phyloP scores from a whole-genome alignment of 2,797 vertebrate species.

The Carapus acus region DNA sequence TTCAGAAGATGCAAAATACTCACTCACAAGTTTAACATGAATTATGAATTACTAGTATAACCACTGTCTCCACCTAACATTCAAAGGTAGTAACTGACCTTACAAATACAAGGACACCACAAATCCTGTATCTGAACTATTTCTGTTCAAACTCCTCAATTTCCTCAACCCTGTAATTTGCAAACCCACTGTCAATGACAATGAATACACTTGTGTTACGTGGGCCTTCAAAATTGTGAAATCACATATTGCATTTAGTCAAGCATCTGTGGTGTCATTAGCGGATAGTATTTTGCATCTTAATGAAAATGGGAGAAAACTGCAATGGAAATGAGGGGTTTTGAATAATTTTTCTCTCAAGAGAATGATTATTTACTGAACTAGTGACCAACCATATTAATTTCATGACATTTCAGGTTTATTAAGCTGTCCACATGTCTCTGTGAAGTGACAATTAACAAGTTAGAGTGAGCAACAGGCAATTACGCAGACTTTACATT shows the following conservation, averaged over 20 bases:
- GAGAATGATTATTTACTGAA: background rate
- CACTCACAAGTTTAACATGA: too few species aligned
- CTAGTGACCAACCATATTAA: slow-evolving; percentile 18
- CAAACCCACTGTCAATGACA: too few species aligned
- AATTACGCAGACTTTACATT: slow-evolving; percentile 43
- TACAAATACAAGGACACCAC: too few species aligned
- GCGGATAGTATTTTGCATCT: background rate
- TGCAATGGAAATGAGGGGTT: background rate
- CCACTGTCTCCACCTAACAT: too few species aligned
- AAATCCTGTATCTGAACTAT: too few species aligned
- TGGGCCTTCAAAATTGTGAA: background rate
- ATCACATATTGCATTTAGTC: background rate
- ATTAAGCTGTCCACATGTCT: slow-evolving; percentile 19
- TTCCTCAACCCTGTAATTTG: too few species aligned
- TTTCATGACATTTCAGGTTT: slow-evolving; percentile 38
- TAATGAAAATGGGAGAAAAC: background rate
- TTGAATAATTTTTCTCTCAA: background rate
- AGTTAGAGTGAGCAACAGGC: slow-evolving; percentile 32
- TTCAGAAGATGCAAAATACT: too few species aligned
- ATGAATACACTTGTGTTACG: too few species aligned
- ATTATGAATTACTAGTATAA: too few species aligned
- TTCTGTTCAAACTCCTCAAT: too few species aligned
- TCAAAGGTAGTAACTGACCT: too few species aligned
- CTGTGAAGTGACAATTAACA: slow-evolving; percentile 25
- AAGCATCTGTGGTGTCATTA: background rate